These are phyloP conservation scores for Scrobipalpa atriplicella DNA, from an alignment of 2,888 invertebrate species.

Conservation along the genomic window DNA sequence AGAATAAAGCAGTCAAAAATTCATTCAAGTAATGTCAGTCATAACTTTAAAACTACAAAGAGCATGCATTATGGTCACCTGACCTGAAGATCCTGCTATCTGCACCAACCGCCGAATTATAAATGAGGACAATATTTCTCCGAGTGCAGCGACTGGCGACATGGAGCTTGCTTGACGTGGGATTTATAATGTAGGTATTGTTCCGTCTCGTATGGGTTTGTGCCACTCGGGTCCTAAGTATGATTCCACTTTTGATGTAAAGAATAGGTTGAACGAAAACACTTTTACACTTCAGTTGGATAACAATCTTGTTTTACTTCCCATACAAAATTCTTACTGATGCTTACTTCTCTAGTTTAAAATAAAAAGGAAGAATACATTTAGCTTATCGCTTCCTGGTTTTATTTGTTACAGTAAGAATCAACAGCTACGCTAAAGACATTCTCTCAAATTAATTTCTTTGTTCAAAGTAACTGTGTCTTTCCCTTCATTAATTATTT, in stretches of 20 bases:
- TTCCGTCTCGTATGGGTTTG: background rate
- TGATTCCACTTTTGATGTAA: background rate
- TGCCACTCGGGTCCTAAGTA: background rate
- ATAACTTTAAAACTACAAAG: slow-evolving; percentile 38
- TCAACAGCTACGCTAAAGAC: no score
- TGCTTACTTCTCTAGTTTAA: no score
- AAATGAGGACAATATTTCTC: slow-evolving; percentile 75
- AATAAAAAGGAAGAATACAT: no score
- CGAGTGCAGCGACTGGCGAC: slow-evolving; percentile 62
- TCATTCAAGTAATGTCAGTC: slow-evolving; percentile 38
- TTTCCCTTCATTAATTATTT: no score
- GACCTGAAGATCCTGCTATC: slow-evolving; percentile 54
- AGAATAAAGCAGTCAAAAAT: slow-evolving; percentile 7
- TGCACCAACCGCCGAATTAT: slow-evolving; percentile 71
- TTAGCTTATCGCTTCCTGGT: no score
- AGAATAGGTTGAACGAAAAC: background rate
- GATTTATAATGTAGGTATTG: slow-evolving; percentile 50
- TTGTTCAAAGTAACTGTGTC: no score
- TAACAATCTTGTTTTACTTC: no score
- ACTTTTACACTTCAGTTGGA: background rate
- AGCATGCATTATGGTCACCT: slow-evolving; percentile 25
- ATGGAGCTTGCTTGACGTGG: slow-evolving; percentile 65
- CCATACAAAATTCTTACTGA: no score
- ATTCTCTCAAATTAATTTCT: no score
- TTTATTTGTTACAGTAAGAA: no score